Base-by-base conservation (phyloP, 2,113 vertebrate genomes). In the Hippocampus barbouri region DNA sequence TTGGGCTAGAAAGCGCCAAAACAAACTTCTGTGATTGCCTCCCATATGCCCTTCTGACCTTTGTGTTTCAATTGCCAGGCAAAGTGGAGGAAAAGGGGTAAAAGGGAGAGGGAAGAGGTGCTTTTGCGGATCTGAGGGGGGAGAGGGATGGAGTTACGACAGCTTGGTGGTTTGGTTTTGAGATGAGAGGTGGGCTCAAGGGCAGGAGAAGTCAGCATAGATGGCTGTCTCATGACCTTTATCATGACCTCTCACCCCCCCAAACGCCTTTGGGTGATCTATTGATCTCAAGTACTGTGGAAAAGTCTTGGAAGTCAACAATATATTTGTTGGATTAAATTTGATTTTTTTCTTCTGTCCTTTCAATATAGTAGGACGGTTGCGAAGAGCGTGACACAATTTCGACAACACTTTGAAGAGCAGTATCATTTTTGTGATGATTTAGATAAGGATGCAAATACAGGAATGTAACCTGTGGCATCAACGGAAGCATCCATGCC, bases 21-120 rank as follows among this genome's bases (percentile, higher is more conserved):
- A 91, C 85, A 91, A 90, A 90, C 87, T 75, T 70, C 82, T 87
- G 84, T 90, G 89, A 90, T 92, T 91, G 83, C 89, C 85, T 90
- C 74, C 79, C 83, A 80, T 85, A 72, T 89, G 90, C 84, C 89
- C 91, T 86, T 73, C 73, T 90, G 88, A 91, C 89, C 91, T 75
- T 82, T 73, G 79, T 64, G 76, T 87, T 89, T 89, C 86, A 85
- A 78, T 82, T 89, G 87, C 85, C 78, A 81, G 86, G 79, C 75
- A 72, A 62, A 78, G 51, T 68, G 74, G 77, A 85, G 74, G 75
- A 75, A 78, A 78, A 3, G 20, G 57, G 77, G 70, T 79, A 62
- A 69, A 38, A 75, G 71, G 78, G 70, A 54, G 69, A 64, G 69
- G 71, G 69, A 74, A 71, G 66, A 70, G 66, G 63, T 70, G 61